These are phyloP conservation scores for Megaceryle torquata DNA, from an alignment of 2,113 vertebrate species.

Conservation along the genomic window DNA sequence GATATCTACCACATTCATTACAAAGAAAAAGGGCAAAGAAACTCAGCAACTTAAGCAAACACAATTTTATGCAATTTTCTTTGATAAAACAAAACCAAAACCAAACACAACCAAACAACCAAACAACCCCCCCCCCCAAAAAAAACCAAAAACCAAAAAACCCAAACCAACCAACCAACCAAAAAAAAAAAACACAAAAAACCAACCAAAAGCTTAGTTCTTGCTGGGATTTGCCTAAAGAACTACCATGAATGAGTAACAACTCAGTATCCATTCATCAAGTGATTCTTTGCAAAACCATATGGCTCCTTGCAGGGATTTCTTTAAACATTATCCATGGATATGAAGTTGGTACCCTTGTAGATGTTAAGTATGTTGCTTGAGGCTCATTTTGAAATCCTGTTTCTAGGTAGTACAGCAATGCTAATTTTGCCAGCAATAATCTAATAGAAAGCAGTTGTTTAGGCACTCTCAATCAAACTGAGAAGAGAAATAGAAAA, in stretches of 20 bases:
- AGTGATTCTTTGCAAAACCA: slow-evolving; percentile 6
- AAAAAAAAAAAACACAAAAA: too few species aligned
- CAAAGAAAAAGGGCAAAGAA: not conserved
- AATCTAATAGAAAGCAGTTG: slow-evolving; percentile 18
- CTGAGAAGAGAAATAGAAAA: not conserved
- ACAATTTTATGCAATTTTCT: not conserved
- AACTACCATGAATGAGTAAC: not conserved
- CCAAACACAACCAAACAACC: too few species aligned
- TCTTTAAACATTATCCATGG: slow-evolving; percentile 13
- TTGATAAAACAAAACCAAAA: not conserved
- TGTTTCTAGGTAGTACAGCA: not conserved
- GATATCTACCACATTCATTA: not conserved
- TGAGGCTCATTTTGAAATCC: slow-evolving; percentile 21
- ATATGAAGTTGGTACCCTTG: not conserved
- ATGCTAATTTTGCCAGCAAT: not conserved
- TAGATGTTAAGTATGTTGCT: not conserved
- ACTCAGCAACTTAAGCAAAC: not conserved
- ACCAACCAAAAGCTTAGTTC: not conserved
- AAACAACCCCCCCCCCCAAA: too few species aligned
- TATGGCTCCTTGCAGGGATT: slow-evolving; percentile 33
- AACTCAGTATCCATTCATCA: not conserved
- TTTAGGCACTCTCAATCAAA: not conserved
- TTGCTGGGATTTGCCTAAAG: not conserved
- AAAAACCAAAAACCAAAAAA: too few species aligned
- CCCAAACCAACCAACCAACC: too few species aligned